A percentile compares a stretch with the other conserved stretches of the same genome.
Conservation (phyloP, 1,140 invertebrate species). For the Eupristina koningsbergeri region DNA sequence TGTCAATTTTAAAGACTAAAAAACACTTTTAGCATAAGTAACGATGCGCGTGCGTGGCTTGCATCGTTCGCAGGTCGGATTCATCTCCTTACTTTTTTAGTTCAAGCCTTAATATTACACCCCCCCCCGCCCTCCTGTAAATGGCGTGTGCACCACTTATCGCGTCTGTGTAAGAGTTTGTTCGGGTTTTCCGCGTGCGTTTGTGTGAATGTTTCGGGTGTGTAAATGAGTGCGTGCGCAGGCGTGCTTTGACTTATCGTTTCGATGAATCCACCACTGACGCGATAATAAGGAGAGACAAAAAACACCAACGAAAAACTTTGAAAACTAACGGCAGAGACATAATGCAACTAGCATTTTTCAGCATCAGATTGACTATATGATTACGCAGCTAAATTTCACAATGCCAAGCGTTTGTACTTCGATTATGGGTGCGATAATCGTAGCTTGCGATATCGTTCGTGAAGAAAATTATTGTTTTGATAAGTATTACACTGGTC, state of each 20-base stretch:
- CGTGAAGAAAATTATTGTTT: no score
- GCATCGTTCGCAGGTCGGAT: background rate
- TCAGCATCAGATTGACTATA: slow-evolving; percentile 19
- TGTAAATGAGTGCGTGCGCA: background rate
- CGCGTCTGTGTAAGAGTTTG: no score
- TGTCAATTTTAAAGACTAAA: background rate
- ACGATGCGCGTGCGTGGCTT: background rate
- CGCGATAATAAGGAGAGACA: background rate
- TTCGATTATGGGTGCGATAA: background rate
- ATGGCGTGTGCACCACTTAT: no score
- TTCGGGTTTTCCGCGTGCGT: no score
- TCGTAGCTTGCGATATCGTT: background rate
- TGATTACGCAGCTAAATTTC: background rate
- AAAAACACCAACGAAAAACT: background rate
- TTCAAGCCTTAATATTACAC: background rate
- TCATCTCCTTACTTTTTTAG: background rate
- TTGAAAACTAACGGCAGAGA: background rate
- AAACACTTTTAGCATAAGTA: no score
- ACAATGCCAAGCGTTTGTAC: background rate
- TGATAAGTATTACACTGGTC: background rate
- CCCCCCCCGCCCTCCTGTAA: no score
- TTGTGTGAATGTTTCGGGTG: background rate
- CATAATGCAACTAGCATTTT: slow-evolving; percentile 12
- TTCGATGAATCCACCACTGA: background rate
- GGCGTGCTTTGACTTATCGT: background rate